A percentile compares a stretch with the other conserved stretches of the same genome.
Evolutionary conservation across 2,888 invertebrate genomes (phyloP).

Genomic region (Omphaloscelis lunosa): DNA sequence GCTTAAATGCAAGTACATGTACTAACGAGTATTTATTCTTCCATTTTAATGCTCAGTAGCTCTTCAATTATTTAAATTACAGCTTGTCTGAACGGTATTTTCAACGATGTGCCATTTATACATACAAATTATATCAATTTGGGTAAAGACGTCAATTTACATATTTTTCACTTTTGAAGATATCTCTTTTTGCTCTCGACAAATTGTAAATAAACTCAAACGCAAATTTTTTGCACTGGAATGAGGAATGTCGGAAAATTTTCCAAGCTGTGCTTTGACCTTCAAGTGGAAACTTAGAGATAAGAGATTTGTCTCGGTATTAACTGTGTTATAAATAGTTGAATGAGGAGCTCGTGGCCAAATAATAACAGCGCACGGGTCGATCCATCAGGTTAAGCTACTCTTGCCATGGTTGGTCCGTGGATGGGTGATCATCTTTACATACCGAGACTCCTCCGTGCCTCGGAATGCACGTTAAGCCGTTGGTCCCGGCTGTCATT

Average conservation of each 20-base stretch:
- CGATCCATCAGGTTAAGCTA: too few species aligned
- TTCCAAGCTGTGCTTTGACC: background rate
- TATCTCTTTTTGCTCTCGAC: slow-evolving; percentile 14
- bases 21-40: slow-evolving; percentile 35
- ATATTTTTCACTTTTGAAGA: slow-evolving; percentile 27
- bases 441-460: too few species aligned
- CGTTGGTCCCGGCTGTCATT: too few species aligned
- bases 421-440: too few species aligned
- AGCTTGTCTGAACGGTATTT: slow-evolving; percentile 23
- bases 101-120: slow-evolving; percentile 44
- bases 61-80: slow-evolving; percentile 50
- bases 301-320: background rate
- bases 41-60: slow-evolving; percentile 34
- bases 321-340: background rate
- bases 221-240: background rate
- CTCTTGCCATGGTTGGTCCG: too few species aligned
- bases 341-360: too few species aligned
- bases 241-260: background rate
- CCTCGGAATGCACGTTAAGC: too few species aligned
- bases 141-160: slow-evolving; percentile 45
- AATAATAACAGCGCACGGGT: too few species aligned
- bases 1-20: slow-evolving; percentile 33
- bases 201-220: slow-evolving; percentile 5
- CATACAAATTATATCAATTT: slow-evolving; percentile 54
- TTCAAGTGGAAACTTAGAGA: background rate